These are phyloP conservation scores for Macquaria ambigua DNA, from an alignment of 2,113 vertebrate genomes.

Conservation along the genomic window DNA sequence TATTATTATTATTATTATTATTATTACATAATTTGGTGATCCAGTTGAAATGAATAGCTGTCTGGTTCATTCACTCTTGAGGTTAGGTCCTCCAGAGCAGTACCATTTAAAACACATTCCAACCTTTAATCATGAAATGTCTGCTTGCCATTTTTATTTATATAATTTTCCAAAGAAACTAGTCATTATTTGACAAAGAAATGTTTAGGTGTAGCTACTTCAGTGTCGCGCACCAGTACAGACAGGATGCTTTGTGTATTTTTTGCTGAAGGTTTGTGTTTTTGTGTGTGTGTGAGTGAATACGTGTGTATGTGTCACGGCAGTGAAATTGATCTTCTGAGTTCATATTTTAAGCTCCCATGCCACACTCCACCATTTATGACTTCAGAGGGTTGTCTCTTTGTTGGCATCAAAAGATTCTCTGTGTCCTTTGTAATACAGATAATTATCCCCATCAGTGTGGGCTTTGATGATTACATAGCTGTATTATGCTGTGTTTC, in stretches of 20 bases:
- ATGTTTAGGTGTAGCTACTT: neutral
- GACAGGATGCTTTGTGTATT: neutral
- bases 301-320: neutral
- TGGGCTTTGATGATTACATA: conserved; percentile 60
- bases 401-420: conserved; percentile 69
- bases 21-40: neutral
- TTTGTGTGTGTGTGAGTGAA: neutral
- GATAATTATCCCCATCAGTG: conserved; percentile 66
- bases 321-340: conserved; percentile 30
- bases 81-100: neutral
- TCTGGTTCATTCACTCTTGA: neutral
- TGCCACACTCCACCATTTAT: conserved; percentile 30
- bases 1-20: neutral
- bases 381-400: conserved; percentile 54
- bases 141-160: neutral
- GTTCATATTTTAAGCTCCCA: conserved; percentile 40
- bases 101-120: conserved; percentile 2
- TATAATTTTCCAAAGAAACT: neutral
- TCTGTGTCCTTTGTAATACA: conserved; percentile 63
- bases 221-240: neutral
- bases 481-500: conserved; percentile 22
- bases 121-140: neutral
- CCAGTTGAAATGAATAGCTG: neutral
- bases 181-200: neutral
- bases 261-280: neutral